These are phyloP conservation scores for Brachyhypopomus occidentalis DNA, from an alignment of 2,113 vertebrate species.

Conservation along the genomic window DNA sequence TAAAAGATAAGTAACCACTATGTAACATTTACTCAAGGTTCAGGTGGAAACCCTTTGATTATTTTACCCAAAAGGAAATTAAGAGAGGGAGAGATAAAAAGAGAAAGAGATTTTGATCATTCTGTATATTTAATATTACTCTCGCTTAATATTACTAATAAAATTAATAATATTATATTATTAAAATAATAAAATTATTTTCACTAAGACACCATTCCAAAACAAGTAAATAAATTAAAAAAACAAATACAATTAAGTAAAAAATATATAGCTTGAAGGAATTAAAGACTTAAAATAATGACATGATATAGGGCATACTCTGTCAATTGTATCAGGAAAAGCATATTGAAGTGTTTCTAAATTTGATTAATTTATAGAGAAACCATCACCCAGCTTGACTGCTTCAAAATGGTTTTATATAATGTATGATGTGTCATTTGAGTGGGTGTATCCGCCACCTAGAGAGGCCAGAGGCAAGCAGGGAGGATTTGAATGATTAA, in stretches of 20 bases:
- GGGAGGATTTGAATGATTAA: slow-evolving; percentile 31
- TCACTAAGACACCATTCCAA: neutral
- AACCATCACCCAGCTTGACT: neutral
- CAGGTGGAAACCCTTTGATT: slow-evolving; percentile 16
- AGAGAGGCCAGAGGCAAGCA: slow-evolving; percentile 13
- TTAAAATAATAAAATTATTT: neutral
- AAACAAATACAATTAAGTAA: neutral
- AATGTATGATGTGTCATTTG: slow-evolving; percentile 3
- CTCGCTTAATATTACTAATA: neutral
- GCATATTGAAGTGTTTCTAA: slow-evolving; percentile 27
- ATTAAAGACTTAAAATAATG: slow-evolving; percentile 15
- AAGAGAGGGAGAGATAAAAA: neutral
- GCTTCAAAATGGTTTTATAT: slow-evolving; percentile 12
- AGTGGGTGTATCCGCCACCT: slow-evolving; percentile 33
- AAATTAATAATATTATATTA: no score
- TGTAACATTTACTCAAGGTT: slow-evolving; percentile 51
- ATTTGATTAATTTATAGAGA: slow-evolving; percentile 38
- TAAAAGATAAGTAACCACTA: slow-evolving; percentile 54
- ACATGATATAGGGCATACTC: neutral
- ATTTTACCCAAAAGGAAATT: slow-evolving; percentile 36
- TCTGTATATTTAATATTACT: neutral
- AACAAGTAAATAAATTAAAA: neutral
- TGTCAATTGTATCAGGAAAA: slow-evolving; percentile 20
- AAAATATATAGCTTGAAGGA: neutral
- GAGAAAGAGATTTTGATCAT: neutral